A percentile compares a stretch with the other conserved stretches of the same genome.
Evolutionary conservation across 2,888 invertebrate genomes (phyloP).

Genomic region (Rhyacophila evoluta): DNA sequence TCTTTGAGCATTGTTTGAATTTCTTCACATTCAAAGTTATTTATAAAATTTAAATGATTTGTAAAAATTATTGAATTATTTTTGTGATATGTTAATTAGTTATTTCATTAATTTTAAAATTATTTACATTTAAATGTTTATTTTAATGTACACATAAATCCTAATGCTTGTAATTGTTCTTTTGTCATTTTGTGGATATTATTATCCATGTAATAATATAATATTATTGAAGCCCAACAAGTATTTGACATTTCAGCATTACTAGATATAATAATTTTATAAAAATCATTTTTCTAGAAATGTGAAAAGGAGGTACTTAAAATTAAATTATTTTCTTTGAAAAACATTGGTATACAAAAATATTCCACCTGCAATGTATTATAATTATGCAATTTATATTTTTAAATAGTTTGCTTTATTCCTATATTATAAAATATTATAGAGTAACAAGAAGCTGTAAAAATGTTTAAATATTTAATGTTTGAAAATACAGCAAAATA

Average conservation of each 20-base stretch:
- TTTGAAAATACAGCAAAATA: neutral
- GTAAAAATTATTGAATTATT: neutral
- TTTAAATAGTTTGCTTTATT: neutral
- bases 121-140: neutral
- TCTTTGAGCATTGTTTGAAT: neutral
- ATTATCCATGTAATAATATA: neutral
- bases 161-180: neutral
- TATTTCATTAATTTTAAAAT: neutral
- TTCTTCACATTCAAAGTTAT: neutral
- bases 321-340: neutral
- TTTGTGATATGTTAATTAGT: neutral
- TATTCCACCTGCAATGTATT: neutral
- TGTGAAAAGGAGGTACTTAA: constrained; percentile 1
- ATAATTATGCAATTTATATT: neutral
- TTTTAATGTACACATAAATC: neutral
- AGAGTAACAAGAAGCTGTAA: neutral
- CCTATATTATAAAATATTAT: neutral
- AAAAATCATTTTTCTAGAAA: neutral
- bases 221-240: neutral
- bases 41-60: neutral
- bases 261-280: neutral
- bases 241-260: constrained; percentile 10
- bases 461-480: neutral
- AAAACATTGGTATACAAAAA: neutral
- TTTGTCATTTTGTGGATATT: neutral